A percentile compares a stretch with the other conserved stretches of the same genome.
These are phyloP conservation scores for Centrocercus urophasianus DNA, from an alignment of 2,113 vertebrate genomes.

Conservation along the genomic window DNA sequence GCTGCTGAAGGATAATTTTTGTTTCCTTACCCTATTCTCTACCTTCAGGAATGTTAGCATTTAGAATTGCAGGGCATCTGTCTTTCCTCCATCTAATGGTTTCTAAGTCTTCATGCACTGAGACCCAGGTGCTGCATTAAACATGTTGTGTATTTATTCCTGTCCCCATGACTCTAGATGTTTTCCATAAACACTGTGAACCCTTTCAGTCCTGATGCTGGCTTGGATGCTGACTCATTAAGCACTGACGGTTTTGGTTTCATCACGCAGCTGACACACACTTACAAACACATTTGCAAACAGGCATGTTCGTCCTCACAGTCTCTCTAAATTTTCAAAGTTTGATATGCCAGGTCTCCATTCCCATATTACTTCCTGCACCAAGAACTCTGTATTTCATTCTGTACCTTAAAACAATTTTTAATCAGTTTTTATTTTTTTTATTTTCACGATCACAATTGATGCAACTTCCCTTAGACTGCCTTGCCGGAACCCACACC, in stretches of 20 bases:
- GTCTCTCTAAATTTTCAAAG: background rate
- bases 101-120: background rate
- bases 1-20: background rate
- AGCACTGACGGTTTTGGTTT: conserved; percentile 43
- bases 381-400: background rate
- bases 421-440: background rate
- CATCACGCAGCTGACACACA: conserved; percentile 47
- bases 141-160: background rate
- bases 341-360: background rate
- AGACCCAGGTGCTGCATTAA: background rate
- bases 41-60: background rate
- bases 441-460: background rate
- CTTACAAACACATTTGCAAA: conserved; percentile 14
- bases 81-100: background rate
- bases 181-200: conserved; percentile 17
- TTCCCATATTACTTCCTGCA: background rate
- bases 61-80: background rate
- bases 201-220: conserved; percentile 7
- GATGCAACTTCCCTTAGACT: background rate
- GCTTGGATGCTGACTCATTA: conserved; percentile 22
- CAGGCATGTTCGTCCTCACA: conserved; percentile 1
- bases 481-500: background rate
- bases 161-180: background rate
- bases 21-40: background rate
- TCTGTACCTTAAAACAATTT: background rate